Evolutionary conservation across 2,113 vertebrate species (phyloP), one percentile per base, ranked within the genome.

Genomic region (Sphyrna mokarran): DNA sequence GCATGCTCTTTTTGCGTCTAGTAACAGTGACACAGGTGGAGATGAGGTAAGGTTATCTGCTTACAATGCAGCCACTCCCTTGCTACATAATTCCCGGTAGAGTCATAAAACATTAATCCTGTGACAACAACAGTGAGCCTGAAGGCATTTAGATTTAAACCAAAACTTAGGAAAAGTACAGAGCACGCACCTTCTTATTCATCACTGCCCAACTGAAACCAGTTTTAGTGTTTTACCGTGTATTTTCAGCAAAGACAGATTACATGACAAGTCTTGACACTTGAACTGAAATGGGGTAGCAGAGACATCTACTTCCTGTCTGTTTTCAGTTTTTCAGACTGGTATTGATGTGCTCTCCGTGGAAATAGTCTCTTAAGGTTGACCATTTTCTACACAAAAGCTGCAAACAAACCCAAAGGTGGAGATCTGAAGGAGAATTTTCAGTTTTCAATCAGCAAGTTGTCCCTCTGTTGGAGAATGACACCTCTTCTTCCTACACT

Each of bases 21-120:
- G 61, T 66, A 93, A 93, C 61, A 93, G 89, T 66, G 63, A 93
- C 33, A 14, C 61, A 93, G 89, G 89, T 93, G 89, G 61, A 63
- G 61, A 93, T 93, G 89, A 93, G n/a, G 89, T 66, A 68, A 93
- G 33, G n/a, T 93, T 93, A 93, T 93, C 89, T 68, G 89, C 61
- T 66, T 93, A 66, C 61, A 66, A 93, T 66, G 66, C 89, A 93
- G 61, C 89, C 89, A 93, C 89, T 93, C 89, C 89, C 58, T 93
- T 66, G 61, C 61, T 68, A n/a, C 58, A 93, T 66, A 93, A 93
- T 68, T 93, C n/a, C 61, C 89, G 3, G 14, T 61, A 66, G n/a
- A 93, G 89, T 10, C 89, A 93, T 93, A 93, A 93, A 93, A 93
- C 89, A 93, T 93, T 66, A 93, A 93, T 93, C 89, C 89, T 66